Base-by-base conservation (phyloP, 2,888 invertebrate species). In the Phalangium opilio region DNA sequence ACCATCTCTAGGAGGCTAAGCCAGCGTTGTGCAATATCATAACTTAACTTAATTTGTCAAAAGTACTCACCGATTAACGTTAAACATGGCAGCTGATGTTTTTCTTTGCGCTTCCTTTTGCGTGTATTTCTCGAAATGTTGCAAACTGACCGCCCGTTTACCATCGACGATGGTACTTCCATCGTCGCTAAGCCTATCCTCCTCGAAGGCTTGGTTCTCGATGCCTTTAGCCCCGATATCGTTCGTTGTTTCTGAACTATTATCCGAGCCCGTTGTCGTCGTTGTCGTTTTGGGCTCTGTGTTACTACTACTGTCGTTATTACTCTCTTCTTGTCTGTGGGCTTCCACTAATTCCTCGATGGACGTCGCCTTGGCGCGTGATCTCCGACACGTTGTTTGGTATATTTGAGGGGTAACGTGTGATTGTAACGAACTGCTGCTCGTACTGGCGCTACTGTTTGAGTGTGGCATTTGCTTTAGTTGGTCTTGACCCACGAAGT, bases 61-160 rank as follows among this genome's bases (percentile, higher is more conserved):
- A n/a, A n/a, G n/a, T 27, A 27, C 27, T 27, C 8, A 27, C 27
- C 27, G 27, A 27, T 8, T 27, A 27, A 27, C 27, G 17, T 50
- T 39, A 3, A 49, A 19, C 27, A 45, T 32, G 4, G 51, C 44
- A 11, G 49, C 8, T 38, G 46, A 42, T n/a, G 44, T 50, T 35
- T 41, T 48, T 17, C 52, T 48, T 1, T 43, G 42, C 10, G 38
- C 44, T 32, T 52, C 50, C n/a, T 46, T 50, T 34, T 52, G 52
- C 1, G 51, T 50, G 46, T 50, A 57, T 47, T 55, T 55, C n/a
- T 54, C 57, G 32, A 57, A 57, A 44, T 57, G 54, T 14, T 51
- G 39, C 40, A 57, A 49, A 38, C 55, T 55, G 43, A 57, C 53
- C 4, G 57, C 57, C 42, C 55, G 45, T 45, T 57, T 57, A 10